These are phyloP conservation scores for Nasalis larvatus DNA, from an alignment of 2,113 vertebrate species.

Conservation along the genomic window DNA sequence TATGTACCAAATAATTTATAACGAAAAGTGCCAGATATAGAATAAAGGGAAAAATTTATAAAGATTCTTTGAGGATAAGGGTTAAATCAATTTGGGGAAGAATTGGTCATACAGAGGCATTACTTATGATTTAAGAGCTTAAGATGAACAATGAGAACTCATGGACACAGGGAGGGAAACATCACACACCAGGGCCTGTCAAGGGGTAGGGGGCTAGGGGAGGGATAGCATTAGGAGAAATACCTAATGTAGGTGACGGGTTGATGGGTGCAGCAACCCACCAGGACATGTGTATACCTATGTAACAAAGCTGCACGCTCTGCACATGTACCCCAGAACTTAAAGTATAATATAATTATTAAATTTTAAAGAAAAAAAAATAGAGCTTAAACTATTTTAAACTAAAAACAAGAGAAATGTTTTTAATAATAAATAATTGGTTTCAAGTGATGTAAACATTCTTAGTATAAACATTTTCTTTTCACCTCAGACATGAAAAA, in stretches of 20 bases:
- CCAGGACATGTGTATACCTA: too few relatives aligned
- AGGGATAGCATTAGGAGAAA: too few relatives aligned
- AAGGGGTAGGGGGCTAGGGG: too few relatives aligned
- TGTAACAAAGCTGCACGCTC: too few relatives aligned
- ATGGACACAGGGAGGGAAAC: too few relatives aligned
- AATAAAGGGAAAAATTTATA: neutral
- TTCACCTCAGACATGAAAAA: slow-evolving; percentile 1
- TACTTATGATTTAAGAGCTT: neutral
- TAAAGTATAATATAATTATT: neutral
- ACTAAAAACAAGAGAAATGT: neutral
- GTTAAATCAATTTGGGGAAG: neutral
- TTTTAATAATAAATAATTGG: neutral
- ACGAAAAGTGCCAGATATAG: neutral
- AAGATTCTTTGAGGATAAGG: neutral
- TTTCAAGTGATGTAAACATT: neutral
- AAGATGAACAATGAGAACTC: too few relatives aligned
- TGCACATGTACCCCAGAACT: too few relatives aligned
- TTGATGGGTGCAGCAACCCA: too few relatives aligned
- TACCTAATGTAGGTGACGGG: too few relatives aligned
- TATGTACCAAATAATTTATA: neutral
- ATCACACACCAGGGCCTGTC: too few relatives aligned
- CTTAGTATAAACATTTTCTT: neutral
- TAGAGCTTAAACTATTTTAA: neutral
- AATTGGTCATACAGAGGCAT: neutral
- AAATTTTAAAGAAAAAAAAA: too few relatives aligned